A percentile compares a stretch with the other conserved stretches of the same genome.
These are phyloP conservation scores for Drosophila novamexicana DNA, from an alignment of 1,140 invertebrate species.

Conservation along the genomic window DNA sequence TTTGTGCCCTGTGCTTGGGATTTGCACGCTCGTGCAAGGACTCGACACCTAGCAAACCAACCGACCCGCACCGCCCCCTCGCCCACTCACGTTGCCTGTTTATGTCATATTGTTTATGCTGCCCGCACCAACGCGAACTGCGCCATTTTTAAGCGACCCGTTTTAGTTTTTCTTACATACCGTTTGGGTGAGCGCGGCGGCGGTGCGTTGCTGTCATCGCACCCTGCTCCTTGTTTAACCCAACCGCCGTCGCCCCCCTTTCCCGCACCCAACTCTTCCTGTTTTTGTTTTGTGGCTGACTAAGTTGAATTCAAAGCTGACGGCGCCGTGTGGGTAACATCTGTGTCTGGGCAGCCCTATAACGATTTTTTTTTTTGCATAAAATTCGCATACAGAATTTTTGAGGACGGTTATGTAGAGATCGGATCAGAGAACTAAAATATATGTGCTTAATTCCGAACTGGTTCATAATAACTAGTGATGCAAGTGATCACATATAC, in stretches of 20 bases:
- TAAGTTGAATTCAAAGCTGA: slow-evolving; percentile 43
- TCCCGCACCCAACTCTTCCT: background rate
- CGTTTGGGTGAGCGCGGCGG: background rate
- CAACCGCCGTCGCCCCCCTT: background rate
- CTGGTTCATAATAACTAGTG: background rate
- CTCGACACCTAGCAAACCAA: slow-evolving; percentile 39
- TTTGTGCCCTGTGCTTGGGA: slow-evolving; percentile 59
- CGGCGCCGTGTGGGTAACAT: slow-evolving; percentile 35
- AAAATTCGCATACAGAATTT: slow-evolving; percentile 33
- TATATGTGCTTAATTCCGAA: slow-evolving; percentile 7
- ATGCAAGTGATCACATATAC: background rate
- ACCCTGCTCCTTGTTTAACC: background rate
- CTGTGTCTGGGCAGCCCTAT: slow-evolving; percentile 40
- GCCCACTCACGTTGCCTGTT: slow-evolving; percentile 46
- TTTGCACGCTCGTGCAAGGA: slow-evolving; percentile 72
- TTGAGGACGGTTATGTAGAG: slow-evolving; percentile 2
- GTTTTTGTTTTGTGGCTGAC: slow-evolving; percentile 43
- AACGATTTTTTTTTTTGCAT: slow-evolving; percentile 30
- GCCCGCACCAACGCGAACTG: slow-evolving; percentile 58
- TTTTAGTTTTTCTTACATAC: slow-evolving; percentile 33
- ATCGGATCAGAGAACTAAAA: slow-evolving; percentile 12
- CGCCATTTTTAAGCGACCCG: slow-evolving; percentile 53
- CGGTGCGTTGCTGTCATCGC: slow-evolving; percentile 16
- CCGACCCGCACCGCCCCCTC: background rate
- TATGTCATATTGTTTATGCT: slow-evolving; percentile 72